Conservation (phyloP, 2,797 vertebrate genomes). For the Hypotaenidia okinawae region DNA sequence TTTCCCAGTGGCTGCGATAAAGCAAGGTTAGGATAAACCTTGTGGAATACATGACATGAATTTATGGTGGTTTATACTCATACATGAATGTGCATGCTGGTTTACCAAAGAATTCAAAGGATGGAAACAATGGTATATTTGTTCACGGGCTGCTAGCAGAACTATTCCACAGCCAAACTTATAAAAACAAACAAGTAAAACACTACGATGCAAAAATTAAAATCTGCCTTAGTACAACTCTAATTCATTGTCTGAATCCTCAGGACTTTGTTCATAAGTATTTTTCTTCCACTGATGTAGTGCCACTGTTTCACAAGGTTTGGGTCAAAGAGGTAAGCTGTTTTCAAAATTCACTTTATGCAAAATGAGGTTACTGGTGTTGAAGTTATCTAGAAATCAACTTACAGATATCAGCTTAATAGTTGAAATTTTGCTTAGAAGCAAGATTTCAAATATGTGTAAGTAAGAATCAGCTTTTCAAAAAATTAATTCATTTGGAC, state of each 20-base stretch:
- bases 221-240: background rate
- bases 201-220: background rate
- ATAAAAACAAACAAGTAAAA: background rate
- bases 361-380: background rate
- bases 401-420: background rate
- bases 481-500: background rate
- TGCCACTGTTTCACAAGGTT: background rate
- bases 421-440: background rate
- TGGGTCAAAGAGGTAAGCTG: background rate
- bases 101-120: background rate
- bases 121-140: background rate
- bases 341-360: conserved; percentile 13
- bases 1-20: background rate
- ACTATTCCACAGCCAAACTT: background rate
- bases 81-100: background rate
- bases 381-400: background rate
- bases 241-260: background rate
- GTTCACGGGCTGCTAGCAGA: background rate
- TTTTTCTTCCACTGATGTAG: conserved; percentile 13
- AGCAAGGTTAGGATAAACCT: background rate
- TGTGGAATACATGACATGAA: background rate
- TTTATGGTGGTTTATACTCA: background rate
- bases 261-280: background rate
- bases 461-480: background rate
- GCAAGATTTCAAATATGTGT: background rate